Conservation (phyloP, 2,797 vertebrate genomes). For the Semotilus atromaculatus region DNA sequence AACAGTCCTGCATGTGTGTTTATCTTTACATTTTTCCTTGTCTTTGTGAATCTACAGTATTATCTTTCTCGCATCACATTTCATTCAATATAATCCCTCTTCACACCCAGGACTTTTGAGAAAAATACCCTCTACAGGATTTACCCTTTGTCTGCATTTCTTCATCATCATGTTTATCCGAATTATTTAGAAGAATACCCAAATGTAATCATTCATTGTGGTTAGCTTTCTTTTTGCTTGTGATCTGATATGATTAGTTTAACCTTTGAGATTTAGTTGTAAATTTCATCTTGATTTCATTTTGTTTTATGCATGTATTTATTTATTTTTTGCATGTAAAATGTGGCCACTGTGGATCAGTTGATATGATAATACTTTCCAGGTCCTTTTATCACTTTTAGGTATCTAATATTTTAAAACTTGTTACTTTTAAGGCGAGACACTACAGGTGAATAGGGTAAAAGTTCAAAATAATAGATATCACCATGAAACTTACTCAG, state of each 20-base stretch:
- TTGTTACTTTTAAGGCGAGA: too few relatives aligned
- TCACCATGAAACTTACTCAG: too few relatives aligned
- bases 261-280: background rate
- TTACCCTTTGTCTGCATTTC: slow-evolving; percentile 5
- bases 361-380: background rate
- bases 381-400: slow-evolving; percentile 1
- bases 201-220: background rate
- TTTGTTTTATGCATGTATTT: slow-evolving; percentile 36
- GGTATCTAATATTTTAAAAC: background rate
- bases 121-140: slow-evolving; percentile 4
- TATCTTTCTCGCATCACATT: slow-evolving; percentile 1
- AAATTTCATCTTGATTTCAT: background rate
- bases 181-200: background rate
- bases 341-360: background rate
- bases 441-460: too few relatives aligned
- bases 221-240: slow-evolving; percentile 23
- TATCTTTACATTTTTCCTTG: background rate
- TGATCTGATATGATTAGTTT: background rate
- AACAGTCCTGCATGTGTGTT: slow-evolving; percentile 19
- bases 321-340: slow-evolving; percentile 47
- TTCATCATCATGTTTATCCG: background rate
- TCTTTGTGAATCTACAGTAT: background rate
- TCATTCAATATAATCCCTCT: background rate
- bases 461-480: too few relatives aligned
- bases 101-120: slow-evolving; percentile 19